Evolutionary conservation across 2,888 invertebrate species (phyloP).

Genomic region (Tholera decimalis): DNA sequence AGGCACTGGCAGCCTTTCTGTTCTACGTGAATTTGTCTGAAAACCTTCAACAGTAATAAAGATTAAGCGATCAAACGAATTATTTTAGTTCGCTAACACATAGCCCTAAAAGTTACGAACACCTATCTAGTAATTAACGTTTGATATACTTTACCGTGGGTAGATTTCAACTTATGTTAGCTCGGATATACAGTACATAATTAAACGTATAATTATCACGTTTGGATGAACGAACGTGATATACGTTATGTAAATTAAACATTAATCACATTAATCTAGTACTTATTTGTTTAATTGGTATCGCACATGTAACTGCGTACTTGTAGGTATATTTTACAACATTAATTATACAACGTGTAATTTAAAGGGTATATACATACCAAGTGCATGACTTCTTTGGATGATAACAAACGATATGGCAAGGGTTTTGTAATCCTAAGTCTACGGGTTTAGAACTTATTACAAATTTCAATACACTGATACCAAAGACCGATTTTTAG

Average conservation of each 20-base stretch:
- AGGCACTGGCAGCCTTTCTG: no score
- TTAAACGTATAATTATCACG: slow-evolving; percentile 24
- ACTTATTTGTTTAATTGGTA: slow-evolving; percentile 4
- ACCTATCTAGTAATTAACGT: slow-evolving; percentile 21
- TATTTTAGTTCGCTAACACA: slow-evolving; percentile 9
- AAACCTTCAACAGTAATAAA: not conserved
- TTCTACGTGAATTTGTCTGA: no score
- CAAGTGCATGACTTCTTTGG: no score
- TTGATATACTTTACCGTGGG: not conserved
- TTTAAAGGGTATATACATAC: no score
- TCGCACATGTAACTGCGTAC: not conserved
- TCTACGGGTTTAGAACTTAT: no score
- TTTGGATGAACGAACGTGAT: slow-evolving; percentile 18
- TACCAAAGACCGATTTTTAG: no score
- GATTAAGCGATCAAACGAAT: slow-evolving; percentile 19
- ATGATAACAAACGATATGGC: no score
- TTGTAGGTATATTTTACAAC: no score
- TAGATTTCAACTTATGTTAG: slow-evolving; percentile 11
- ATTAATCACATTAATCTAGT: slow-evolving; percentile 10
- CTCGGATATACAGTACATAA: slow-evolving; percentile 3
- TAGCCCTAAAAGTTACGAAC: slow-evolving; percentile 2
- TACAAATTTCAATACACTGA: no score
- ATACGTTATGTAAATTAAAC: slow-evolving; percentile 14
- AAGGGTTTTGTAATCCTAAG: no score
- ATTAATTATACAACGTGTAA: no score